Conservation (phyloP, 2,797 vertebrate genomes). For the Anguilla anguilla region DNA sequence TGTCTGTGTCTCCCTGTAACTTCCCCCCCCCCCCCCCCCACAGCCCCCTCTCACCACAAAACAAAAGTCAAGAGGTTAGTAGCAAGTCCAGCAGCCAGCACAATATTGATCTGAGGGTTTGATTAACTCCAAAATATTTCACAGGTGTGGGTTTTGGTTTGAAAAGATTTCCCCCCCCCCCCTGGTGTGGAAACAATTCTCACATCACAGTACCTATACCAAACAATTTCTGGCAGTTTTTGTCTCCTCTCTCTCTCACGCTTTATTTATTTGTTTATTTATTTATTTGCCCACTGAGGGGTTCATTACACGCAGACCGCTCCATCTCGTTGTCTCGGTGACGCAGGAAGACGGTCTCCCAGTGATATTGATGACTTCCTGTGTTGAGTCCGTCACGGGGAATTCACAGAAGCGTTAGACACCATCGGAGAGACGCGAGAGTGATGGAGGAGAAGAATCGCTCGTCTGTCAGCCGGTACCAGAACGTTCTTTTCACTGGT, state of each 20-base stretch:
- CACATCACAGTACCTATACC: background rate
- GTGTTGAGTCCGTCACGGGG: background rate
- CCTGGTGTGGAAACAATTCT: background rate
- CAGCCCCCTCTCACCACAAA: background rate
- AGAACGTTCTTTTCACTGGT: background rate
- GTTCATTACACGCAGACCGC: background rate
- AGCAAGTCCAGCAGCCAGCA: constrained; percentile 9
- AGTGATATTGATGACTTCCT: background rate
- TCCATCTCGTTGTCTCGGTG: background rate
- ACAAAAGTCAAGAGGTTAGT: background rate
- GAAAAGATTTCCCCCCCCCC: background rate
- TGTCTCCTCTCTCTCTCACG: background rate
- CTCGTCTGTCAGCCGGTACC: background rate
- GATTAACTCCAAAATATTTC: background rate
- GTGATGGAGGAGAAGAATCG: background rate
- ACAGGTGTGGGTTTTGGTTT: background rate
- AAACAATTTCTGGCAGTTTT: background rate
- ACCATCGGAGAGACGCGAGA: background rate
- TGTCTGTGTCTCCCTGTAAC: background rate
- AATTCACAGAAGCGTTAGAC: background rate
- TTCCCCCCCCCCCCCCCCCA: background rate
- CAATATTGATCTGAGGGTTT: background rate
- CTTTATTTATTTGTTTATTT: background rate
- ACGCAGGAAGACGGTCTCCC: background rate
- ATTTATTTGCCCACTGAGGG: background rate